These are phyloP conservation scores for Silurus lanzhouensis DNA, from an alignment of 2,797 vertebrate genomes.

Conservation along the genomic window DNA sequence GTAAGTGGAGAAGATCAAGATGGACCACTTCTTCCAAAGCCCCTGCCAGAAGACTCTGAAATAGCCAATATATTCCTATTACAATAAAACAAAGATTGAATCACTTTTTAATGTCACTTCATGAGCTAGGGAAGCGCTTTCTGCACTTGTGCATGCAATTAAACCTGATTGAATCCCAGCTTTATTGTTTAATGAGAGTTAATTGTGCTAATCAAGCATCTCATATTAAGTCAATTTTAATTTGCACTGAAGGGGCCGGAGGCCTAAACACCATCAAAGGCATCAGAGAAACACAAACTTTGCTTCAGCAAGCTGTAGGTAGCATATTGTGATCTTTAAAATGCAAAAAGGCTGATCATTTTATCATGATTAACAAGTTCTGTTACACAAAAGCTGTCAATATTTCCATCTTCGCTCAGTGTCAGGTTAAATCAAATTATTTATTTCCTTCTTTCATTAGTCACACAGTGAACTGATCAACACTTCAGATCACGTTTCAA, in stretches of 20 bases:
- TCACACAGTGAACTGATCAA: conserved; percentile 56
- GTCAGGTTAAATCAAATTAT: conserved; percentile 63
- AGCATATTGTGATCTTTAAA: background rate
- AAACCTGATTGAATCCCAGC: conserved; percentile 33
- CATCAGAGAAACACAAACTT: conserved; percentile 19
- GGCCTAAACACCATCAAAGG: conserved; percentile 5
- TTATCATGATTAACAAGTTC: conserved; percentile 52
- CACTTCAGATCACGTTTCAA: conserved; percentile 63
- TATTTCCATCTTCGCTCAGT: conserved; percentile 42
- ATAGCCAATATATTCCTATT: conserved; percentile 38
- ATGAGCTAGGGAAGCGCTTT: conserved; percentile 16
- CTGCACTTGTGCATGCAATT: conserved; percentile 29
- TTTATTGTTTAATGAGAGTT: conserved; percentile 36
- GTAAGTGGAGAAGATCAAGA: conserved; percentile 11
- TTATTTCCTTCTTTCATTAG: conserved; percentile 63
- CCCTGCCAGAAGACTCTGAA: conserved; percentile 36
- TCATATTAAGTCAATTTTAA: conserved; percentile 32
- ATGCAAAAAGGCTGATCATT: background rate
- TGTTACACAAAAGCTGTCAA: conserved; percentile 66
- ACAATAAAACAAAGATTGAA: conserved; percentile 27
- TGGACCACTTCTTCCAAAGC: conserved; percentile 16
- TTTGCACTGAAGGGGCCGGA: conserved; percentile 9
- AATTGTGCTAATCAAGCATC: conserved; percentile 40
- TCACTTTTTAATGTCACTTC: conserved; percentile 37
- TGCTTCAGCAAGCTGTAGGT: background rate